These are phyloP conservation scores for Saxicola maurus DNA, from an alignment of 2,797 vertebrate genomes.

Conservation along the genomic window DNA sequence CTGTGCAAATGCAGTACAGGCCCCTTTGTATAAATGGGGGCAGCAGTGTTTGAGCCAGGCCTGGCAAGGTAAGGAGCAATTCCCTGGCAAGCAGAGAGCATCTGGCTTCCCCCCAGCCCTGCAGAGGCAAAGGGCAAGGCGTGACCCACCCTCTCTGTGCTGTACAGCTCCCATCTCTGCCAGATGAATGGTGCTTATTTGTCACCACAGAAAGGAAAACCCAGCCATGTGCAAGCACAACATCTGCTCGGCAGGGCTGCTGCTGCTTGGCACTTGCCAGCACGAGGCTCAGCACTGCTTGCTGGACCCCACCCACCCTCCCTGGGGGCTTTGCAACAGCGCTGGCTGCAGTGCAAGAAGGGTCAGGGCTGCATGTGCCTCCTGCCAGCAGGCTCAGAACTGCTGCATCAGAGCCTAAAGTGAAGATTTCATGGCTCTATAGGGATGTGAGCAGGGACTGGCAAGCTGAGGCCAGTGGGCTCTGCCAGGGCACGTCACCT, in stretches of 20 bases:
- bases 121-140: neutral
- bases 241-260: neutral
- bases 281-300: neutral
- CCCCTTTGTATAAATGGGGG: neutral
- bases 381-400: neutral
- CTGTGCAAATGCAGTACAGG: neutral
- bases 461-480: neutral
- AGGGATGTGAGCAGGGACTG: neutral
- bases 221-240: slow-evolving; percentile 8
- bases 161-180: neutral
- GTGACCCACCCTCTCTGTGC: neutral
- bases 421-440: fast-evolving
- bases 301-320: fast-evolving
- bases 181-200: slow-evolving; percentile 25
- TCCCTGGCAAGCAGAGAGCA: neutral
- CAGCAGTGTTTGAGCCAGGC: neutral
- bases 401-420: neutral
- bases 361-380: neutral
- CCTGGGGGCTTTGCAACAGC: neutral
- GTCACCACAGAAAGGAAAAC: slow-evolving; percentile 17
- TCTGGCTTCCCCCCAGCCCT: neutral
- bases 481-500: fast-evolving
- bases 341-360: neutral
- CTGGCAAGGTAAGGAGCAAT: neutral
- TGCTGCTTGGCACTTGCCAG: neutral